Percentiles rank a stretch among this genome's conserved stretches.
Conservation (phyloP, 2,797 vertebrate species). For the Syngnathus acus region DNA sequence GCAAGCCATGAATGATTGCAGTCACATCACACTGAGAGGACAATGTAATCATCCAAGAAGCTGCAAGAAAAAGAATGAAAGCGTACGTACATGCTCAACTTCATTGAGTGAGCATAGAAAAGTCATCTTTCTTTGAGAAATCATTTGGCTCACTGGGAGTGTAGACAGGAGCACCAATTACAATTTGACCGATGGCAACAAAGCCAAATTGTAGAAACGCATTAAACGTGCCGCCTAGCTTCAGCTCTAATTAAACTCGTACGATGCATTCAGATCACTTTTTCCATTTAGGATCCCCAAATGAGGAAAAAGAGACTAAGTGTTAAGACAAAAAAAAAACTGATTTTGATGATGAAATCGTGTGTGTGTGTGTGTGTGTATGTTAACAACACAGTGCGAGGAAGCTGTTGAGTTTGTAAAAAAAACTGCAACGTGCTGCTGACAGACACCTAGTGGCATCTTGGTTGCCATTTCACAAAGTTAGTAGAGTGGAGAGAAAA, state of each 20-base stretch:
- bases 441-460: slow-evolving; percentile 8
- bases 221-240: slow-evolving; percentile 43
- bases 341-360: slow-evolving; percentile 43
- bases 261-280: slow-evolving; percentile 28
- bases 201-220: slow-evolving; percentile 44
- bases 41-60: not conserved
- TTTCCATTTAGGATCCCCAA: slow-evolving; percentile 33
- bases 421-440: slow-evolving; percentile 31
- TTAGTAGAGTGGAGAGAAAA: not conserved
- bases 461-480: not conserved
- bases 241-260: slow-evolving; percentile 44
- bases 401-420: slow-evolving; percentile 25
- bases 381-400: slow-evolving; percentile 31
- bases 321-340: slow-evolving; percentile 36
- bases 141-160: slow-evolving; percentile 28
- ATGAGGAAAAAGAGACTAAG: slow-evolving; percentile 36
- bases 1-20: not conserved
- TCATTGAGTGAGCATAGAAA: slow-evolving; percentile 18
- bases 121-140: slow-evolving; percentile 36
- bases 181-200: slow-evolving; percentile 31
- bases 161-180: slow-evolving; percentile 43
- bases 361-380: slow-evolving; percentile 41
- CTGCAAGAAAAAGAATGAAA: not conserved
- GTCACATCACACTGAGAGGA: not conserved
- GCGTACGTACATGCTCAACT: not conserved